phyloP scores from a whole-genome alignment of 2,797 vertebrate species.

The Linurgus olivaceus region DNA sequence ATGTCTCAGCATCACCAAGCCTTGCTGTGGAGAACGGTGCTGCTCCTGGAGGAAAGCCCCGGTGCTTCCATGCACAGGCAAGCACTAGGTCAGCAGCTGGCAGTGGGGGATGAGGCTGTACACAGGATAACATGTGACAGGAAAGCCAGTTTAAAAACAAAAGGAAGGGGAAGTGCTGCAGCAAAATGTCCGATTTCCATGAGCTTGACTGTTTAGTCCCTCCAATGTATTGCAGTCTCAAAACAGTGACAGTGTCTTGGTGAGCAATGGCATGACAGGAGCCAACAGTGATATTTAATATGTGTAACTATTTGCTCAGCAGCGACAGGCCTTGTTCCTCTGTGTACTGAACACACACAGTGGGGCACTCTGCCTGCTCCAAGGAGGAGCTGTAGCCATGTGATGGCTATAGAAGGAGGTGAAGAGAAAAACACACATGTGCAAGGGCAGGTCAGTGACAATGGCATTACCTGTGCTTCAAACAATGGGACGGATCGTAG shows the following conservation, averaged over 20 bases:
- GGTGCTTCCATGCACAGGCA: fast-evolving
- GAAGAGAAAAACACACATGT: not conserved
- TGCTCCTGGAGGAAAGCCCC: not conserved
- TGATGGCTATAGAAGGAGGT: fast-evolving
- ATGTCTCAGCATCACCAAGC: not conserved
- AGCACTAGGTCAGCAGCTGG: not conserved
- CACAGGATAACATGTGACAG: not conserved
- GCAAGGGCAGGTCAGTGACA: not conserved
- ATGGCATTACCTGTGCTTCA: not conserved
- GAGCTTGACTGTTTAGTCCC: not conserved
- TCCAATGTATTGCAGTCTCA: not conserved
- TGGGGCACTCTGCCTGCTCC: not conserved
- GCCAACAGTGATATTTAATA: not conserved
- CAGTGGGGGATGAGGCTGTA: not conserved
- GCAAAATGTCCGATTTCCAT: fast-evolving
- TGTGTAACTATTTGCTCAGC: not conserved
- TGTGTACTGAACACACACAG: not conserved
- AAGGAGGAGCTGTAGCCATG: not conserved
- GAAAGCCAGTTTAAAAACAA: constrained; percentile 23
- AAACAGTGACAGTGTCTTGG: not conserved
- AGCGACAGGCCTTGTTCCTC: not conserved
- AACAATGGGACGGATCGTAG: fast-evolving
- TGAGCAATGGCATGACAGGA: not conserved
- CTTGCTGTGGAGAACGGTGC: not conserved
- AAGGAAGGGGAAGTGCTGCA: not conserved